A percentile compares a stretch with the other conserved stretches of the same genome.
Evolutionary conservation across 1,140 invertebrate species (phyloP).

Genomic region (Euwallacea fornicatus): DNA sequence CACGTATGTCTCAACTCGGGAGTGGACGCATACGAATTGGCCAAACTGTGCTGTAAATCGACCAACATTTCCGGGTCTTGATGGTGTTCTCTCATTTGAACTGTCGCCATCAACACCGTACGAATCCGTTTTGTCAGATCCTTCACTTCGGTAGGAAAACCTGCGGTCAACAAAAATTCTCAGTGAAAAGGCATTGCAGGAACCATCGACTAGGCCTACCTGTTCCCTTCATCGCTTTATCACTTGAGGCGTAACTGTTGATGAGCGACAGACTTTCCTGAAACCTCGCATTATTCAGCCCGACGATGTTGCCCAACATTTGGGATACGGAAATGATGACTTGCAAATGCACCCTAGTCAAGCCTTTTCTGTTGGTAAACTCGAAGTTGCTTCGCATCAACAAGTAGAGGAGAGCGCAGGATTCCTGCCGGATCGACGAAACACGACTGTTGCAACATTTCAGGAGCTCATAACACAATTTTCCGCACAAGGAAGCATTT

Average conservation of each 20-base stretch:
- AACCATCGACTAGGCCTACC: conserved; percentile 53
- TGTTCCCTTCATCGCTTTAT: conserved; percentile 91
- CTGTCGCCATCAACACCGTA: conserved; percentile 91
- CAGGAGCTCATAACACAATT: conserved; percentile 79
- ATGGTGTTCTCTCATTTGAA: conserved; percentile 87
- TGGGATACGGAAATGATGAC: conserved; percentile 92
- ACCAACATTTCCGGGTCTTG: conserved; percentile 88
- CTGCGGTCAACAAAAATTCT: conserved; percentile 50
- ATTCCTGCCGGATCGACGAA: conserved; percentile 79
- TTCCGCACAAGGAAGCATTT: conserved; percentile 80
- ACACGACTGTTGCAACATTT: conserved; percentile 80
- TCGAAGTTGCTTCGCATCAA: conserved; percentile 94
- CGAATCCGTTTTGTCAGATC: conserved; percentile 89
- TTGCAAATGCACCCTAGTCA: conserved; percentile 85
- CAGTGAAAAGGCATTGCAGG: background rate
- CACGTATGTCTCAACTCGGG: conserved; percentile 90
- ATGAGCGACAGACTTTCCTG: conserved; percentile 90
- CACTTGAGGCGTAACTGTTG: conserved; percentile 88
- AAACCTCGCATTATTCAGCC: conserved; percentile 85
- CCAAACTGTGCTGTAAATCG: conserved; percentile 90
- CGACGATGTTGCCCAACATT: conserved; percentile 82
- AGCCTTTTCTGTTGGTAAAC: conserved; percentile 76
- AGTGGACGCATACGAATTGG: conserved; percentile 92
- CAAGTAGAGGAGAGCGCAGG: conserved; percentile 86
- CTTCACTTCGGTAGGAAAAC: conserved; percentile 85